Conservation (phyloP, 2,888 invertebrate species). For the Drosophila austrosaltans region DNA sequence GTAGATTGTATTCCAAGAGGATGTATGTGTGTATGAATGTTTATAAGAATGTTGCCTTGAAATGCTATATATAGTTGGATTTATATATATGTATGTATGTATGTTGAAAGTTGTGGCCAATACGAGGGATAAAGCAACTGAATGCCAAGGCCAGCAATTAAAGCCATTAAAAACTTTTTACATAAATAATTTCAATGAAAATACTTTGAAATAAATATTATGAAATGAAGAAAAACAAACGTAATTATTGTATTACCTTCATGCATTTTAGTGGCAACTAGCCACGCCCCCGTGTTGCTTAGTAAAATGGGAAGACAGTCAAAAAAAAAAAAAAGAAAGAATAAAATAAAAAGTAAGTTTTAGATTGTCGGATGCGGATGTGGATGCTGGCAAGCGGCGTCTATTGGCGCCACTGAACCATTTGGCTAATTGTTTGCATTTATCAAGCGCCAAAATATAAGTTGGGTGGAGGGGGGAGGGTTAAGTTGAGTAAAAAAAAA, state of each 20-base stretch:
- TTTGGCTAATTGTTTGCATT: constrained; percentile 78
- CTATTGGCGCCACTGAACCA: constrained; percentile 70
- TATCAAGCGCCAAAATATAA: constrained; percentile 60
- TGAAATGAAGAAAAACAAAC: neutral
- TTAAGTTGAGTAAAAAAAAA: constrained; percentile 33
- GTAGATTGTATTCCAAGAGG: neutral
- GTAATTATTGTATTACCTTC: constrained; percentile 27
- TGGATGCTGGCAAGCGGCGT: constrained; percentile 40
- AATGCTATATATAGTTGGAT: constrained; percentile 35
- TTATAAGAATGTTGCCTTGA: constrained; percentile 41
- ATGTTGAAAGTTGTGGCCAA: constrained; percentile 30
- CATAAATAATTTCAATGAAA: constrained; percentile 20
- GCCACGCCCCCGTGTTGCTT: neutral
- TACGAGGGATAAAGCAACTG: neutral
- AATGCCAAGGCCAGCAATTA: constrained; percentile 35
- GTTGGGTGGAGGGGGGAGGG: constrained; percentile 16
- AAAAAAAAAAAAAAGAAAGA: constrained; percentile 37
- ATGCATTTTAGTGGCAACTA: neutral
- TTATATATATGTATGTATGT: constrained; percentile 5
- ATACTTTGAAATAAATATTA: constrained; percentile 23
- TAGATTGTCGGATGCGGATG: constrained; percentile 27
- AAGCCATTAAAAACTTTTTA: constrained; percentile 14
- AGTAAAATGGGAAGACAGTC: constrained; percentile 54
- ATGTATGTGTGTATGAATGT: neutral
- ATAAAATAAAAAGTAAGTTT: constrained; percentile 15